These are phyloP conservation scores for Torymus tubicola DNA, from an alignment of 2,888 invertebrate genomes.

Conservation along the genomic window DNA sequence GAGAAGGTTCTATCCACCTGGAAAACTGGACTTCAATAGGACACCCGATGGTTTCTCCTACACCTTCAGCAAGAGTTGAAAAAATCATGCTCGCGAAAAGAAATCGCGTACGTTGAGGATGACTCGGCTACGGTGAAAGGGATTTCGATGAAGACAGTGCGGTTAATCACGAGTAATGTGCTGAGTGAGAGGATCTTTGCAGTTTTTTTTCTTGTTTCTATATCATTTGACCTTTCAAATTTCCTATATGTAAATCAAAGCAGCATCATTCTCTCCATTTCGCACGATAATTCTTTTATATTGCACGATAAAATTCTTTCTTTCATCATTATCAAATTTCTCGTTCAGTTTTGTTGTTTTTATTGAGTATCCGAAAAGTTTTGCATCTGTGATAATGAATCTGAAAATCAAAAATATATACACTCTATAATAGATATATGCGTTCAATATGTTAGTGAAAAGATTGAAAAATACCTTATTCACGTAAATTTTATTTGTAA, in stretches of 20 bases:
- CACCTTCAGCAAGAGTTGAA: conserved; percentile 85
- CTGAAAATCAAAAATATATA: conserved; percentile 32
- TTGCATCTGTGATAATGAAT: conserved; percentile 46
- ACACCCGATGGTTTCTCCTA: conserved; percentile 93
- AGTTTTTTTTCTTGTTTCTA: background rate
- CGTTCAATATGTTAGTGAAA: background rate
- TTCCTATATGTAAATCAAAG: no score
- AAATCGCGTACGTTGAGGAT: background rate
- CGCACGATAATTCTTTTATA: no score
- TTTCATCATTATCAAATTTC: no score
- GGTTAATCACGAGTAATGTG: background rate
- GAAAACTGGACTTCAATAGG: conserved; percentile 90
- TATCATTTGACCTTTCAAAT: no score
- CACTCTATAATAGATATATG: background rate
- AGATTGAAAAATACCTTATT: conserved; percentile 10
- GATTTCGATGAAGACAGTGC: background rate
- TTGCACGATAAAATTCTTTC: no score
- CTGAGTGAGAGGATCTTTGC: conserved; percentile 25
- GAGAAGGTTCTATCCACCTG: conserved; percentile 88
- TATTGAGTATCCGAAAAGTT: background rate
- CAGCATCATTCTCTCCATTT: no score
- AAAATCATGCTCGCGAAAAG: no score
- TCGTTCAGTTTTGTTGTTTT: no score
- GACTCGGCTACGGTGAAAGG: conserved; percentile 7
- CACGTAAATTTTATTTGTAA: background rate